Evolutionary conservation across 2,113 vertebrate species (phyloP).

Genomic region (Dicrurus megarhynchus): DNA sequence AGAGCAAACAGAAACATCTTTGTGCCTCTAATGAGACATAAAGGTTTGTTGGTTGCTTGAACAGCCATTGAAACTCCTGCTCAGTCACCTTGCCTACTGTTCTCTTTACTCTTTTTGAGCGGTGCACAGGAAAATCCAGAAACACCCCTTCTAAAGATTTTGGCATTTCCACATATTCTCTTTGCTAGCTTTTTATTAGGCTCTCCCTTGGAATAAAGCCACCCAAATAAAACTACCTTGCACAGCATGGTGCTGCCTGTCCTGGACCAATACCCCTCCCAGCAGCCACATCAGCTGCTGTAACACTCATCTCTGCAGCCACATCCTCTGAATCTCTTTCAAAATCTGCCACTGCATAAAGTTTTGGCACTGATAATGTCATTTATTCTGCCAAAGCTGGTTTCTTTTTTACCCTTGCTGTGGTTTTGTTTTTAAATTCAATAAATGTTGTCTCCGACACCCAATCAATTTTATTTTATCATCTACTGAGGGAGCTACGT

Average conservation of each 20-base stretch:
- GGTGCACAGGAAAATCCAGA: background rate
- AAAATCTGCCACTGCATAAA: background rate
- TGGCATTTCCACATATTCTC: background rate
- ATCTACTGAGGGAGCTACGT: background rate
- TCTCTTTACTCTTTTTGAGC: background rate
- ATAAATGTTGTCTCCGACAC: background rate
- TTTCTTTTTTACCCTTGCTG: background rate
- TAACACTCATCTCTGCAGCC: background rate
- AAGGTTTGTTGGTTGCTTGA: background rate
- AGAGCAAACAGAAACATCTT: background rate
- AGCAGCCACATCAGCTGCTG: background rate
- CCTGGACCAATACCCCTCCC: background rate
- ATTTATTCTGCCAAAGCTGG: background rate
- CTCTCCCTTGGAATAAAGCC: background rate
- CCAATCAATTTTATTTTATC: background rate
- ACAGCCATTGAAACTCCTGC: background rate
- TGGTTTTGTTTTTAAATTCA: background rate
- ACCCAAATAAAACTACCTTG: background rate
- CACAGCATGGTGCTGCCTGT: background rate
- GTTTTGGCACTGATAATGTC: background rate
- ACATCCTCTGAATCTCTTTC: background rate
- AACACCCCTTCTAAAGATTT: background rate
- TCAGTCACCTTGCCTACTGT: background rate
- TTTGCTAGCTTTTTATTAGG: background rate
- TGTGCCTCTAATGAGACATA: background rate